phyloP scores from a whole-genome alignment of 2,113 vertebrate species.

The Oreochromis spilurus region DNA sequence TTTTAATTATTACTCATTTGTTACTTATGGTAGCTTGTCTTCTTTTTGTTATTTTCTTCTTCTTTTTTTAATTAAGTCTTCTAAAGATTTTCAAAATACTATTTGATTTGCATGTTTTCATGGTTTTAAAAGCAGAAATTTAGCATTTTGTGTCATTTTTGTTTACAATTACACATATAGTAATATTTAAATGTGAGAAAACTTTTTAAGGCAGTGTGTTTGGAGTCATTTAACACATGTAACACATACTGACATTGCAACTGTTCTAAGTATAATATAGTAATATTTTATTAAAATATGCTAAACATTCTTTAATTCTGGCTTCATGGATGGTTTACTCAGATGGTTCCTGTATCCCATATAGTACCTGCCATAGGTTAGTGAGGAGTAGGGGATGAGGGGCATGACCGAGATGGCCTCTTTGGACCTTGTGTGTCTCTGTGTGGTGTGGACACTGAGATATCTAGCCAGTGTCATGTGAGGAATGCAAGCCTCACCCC shows the following conservation, averaged over 20 bases:
- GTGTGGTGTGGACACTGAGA: slow-evolving; percentile 17
- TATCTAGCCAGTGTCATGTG: slow-evolving; percentile 44
- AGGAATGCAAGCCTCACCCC: slow-evolving; percentile 61
- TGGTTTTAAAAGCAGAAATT: fast-evolving
- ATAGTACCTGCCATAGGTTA: slow-evolving; percentile 4
- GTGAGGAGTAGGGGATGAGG: neutral
- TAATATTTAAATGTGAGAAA: neutral
- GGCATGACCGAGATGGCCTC: neutral
- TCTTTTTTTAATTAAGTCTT: neutral
- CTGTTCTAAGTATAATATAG: neutral
- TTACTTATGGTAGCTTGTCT: fast-evolving
- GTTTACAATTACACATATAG: neutral
- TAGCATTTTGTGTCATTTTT: neutral
- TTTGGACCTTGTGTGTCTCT: neutral
- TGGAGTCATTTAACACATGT: neutral
- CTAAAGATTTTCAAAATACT: neutral
- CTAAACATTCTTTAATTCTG: neutral
- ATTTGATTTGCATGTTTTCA: neutral
- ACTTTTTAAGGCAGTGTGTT: neutral
- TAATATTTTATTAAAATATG: neutral
- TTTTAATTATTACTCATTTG: neutral
- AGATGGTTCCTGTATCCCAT: neutral
- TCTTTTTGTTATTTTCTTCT: neutral
- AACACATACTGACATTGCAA: neutral
- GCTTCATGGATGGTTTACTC: neutral